A percentile compares a stretch with the other conserved stretches of the same genome.
These are phyloP conservation scores for Dryobotodes eremita DNA, from an alignment of 2,888 invertebrate genomes.

Conservation along the genomic window DNA sequence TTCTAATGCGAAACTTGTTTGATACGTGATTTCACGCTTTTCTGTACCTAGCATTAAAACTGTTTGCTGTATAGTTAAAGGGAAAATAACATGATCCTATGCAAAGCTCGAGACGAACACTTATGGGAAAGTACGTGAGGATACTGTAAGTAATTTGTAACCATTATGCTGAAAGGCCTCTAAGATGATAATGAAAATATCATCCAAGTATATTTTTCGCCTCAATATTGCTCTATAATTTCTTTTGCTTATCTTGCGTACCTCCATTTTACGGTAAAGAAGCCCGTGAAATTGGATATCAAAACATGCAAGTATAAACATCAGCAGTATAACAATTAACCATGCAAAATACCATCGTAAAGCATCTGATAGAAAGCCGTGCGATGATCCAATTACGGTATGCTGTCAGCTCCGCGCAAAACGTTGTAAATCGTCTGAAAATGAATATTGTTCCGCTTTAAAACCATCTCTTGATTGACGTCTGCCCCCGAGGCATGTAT, in stretches of 20 bases:
- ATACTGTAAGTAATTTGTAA: background rate
- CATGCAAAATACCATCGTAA: conserved; percentile 49
- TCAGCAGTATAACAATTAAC: conserved; percentile 24
- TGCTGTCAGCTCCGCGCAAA: conserved; percentile 57
- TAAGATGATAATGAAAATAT: background rate
- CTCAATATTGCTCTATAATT: background rate
- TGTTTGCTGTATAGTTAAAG: conserved; percentile 20
- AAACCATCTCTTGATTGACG: conserved; percentile 78
- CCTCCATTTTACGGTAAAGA: background rate
- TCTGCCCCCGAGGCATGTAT: conserved; percentile 40
- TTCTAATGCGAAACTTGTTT: conserved; percentile 50
- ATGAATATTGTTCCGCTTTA: conserved; percentile 82
- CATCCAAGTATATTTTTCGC: background rate
- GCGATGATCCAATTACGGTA: conserved; percentile 71
- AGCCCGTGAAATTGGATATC: background rate
- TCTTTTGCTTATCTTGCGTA: background rate
- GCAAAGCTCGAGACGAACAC: conserved; percentile 9
- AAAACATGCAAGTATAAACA: conserved; percentile 31
- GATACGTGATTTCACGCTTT: conserved; percentile 50
- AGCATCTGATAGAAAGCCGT: conserved; percentile 65
- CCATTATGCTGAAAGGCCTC: background rate
- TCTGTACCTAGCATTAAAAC: conserved; percentile 18
- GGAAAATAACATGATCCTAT: conserved; percentile 19
- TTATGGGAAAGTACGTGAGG: background rate
- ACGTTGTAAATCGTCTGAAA: conserved; percentile 76